These are phyloP conservation scores for Leptarthrus brevirostris DNA, from an alignment of 2,888 invertebrate species.

Conservation along the genomic window DNA sequence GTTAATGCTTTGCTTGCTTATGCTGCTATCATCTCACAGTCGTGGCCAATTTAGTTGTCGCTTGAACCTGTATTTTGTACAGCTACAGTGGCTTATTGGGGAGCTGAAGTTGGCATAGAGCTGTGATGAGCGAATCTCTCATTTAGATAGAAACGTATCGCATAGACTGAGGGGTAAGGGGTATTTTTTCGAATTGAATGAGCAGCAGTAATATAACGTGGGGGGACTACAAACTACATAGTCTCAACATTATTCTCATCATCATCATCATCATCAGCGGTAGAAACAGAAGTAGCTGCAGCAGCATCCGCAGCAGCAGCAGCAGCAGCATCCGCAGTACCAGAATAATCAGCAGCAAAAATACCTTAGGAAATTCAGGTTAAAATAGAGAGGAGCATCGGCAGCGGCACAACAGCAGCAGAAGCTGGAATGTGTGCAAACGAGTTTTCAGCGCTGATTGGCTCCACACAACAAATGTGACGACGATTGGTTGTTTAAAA, in stretches of 20 bases:
- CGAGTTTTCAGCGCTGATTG: constrained; percentile 49
- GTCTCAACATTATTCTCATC: not conserved
- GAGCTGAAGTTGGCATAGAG: not conserved
- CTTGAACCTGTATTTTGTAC: no score
- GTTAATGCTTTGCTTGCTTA: no score
- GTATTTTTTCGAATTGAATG: no score
- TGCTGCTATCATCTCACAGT: no score
- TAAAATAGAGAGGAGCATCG: constrained; percentile 11
- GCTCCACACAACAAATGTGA: constrained; percentile 49
- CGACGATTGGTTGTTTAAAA: constrained; percentile 50
- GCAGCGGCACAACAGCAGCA: constrained; percentile 4
- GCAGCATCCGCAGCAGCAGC: not conserved
- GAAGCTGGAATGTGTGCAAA: constrained; percentile 45
- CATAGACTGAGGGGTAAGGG: no score
- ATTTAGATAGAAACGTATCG: not conserved
- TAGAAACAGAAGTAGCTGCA: no score
- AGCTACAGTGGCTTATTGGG: not conserved
- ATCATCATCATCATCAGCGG: constrained; percentile 15
- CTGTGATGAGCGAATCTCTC: not conserved
- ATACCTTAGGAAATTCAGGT: not conserved
- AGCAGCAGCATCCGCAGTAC: not conserved
- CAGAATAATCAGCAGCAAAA: not conserved
- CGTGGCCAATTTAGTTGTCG: no score
- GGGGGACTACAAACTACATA: not conserved
- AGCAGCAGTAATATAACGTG: not conserved